These are phyloP conservation scores for Linnaemya vulpina DNA, from an alignment of 2,888 invertebrate genomes.

Conservation along the genomic window DNA sequence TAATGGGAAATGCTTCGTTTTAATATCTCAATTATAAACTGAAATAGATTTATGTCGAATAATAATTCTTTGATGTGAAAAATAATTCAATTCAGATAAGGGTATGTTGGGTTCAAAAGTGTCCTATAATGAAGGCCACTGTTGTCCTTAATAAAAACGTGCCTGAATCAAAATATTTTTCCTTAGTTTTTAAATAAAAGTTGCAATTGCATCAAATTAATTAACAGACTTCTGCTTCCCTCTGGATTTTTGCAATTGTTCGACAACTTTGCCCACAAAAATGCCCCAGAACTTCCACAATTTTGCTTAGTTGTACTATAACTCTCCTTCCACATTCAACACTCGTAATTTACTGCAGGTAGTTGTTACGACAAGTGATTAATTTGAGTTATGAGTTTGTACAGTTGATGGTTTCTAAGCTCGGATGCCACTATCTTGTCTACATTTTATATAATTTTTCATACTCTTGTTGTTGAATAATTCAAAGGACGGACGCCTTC, in stretches of 20 bases:
- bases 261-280: slow-evolving; percentile 32
- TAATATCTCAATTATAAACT: background rate
- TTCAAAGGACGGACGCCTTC: slow-evolving; percentile 40
- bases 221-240: no score
- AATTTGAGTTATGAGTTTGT: slow-evolving; percentile 73
- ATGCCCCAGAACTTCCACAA: background rate
- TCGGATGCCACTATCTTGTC: slow-evolving; percentile 48
- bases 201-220: no score
- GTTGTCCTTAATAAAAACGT: no score
- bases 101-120: no score
- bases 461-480: slow-evolving; percentile 51
- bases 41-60: no score
- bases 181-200: no score
- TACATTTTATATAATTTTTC: slow-evolving; percentile 62
- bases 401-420: slow-evolving; percentile 24
- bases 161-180: no score
- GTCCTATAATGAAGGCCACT: no score
- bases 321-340: slow-evolving; percentile 43
- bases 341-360: slow-evolving; percentile 71
- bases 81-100: no score
- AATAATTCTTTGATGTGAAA: no score
- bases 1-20: slow-evolving; percentile 29
- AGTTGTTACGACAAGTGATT: slow-evolving; percentile 73
- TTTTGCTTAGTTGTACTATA: slow-evolving; percentile 12
- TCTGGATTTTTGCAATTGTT: no score